Evolutionary conservation across 2,888 invertebrate genomes (phyloP).

Genomic region (Drosophila pegasa): DNA sequence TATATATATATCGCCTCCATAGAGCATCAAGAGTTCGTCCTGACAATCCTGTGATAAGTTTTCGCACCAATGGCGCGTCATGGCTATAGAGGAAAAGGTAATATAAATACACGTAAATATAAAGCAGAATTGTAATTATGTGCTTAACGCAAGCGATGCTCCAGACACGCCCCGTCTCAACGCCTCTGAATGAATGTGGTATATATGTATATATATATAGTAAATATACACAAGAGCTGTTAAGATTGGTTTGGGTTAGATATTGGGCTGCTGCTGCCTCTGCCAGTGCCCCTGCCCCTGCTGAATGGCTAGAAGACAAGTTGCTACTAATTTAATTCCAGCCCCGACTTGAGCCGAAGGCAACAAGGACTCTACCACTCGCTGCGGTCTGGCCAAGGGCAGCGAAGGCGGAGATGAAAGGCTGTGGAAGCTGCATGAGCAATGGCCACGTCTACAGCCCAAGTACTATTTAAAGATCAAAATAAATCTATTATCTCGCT

Average conservation of each 20-base stretch:
- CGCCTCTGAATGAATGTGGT: conserved; percentile 7
- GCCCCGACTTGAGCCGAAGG: conserved; percentile 30
- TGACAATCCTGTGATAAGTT: background rate
- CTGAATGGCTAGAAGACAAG: conserved; percentile 56
- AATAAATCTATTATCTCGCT: conserved; percentile 35
- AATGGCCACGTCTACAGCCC: conserved; percentile 1
- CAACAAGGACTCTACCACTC: background rate
- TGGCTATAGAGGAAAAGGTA: conserved; percentile 54
- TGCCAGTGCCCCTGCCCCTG: background rate
- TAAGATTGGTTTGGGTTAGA: conserved; percentile 20
- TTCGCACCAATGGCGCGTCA: conserved; percentile 24
- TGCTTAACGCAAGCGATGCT: conserved; percentile 78
- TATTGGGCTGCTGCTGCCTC: conserved; percentile 33
- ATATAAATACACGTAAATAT: conserved; percentile 78
- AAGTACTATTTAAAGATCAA: conserved; percentile 27
- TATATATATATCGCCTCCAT: too few relatives aligned
- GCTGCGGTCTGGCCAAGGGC: background rate
- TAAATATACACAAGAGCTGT: conserved; percentile 17
- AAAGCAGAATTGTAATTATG: conserved; percentile 80
- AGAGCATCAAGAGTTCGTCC: conserved; percentile 30
- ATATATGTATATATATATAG: conserved; percentile 14
- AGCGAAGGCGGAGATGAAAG: conserved; percentile 7
- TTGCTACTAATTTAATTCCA: conserved; percentile 69
- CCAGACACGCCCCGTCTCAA: conserved; percentile 30
- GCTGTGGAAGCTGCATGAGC: background rate